phyloP scores from a whole-genome alignment of 2,888 invertebrate species.

The Dendrolimus houi region DNA sequence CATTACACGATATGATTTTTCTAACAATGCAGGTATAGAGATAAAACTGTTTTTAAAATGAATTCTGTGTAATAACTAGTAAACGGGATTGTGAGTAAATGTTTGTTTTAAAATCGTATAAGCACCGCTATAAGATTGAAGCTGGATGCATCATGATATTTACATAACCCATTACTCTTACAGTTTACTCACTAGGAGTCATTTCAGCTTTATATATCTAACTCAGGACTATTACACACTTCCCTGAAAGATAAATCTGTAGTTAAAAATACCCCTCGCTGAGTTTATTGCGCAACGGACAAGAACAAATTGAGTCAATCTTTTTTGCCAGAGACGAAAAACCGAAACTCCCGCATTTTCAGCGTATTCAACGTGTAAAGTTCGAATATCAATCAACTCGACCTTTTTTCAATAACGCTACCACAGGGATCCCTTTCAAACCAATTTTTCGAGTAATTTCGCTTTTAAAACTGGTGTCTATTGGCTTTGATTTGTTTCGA shows the following conservation, averaged over 20 bases:
- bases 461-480: slow-evolving; percentile 45
- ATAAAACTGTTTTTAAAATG: no score
- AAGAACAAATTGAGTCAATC: slow-evolving; percentile 73
- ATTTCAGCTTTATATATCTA: slow-evolving; percentile 44
- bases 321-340: slow-evolving; percentile 65
- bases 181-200: slow-evolving; percentile 29
- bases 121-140: no score
- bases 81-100: no score
- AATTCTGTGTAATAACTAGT: no score
- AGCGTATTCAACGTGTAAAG: slow-evolving; percentile 69
- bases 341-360: slow-evolving; percentile 56
- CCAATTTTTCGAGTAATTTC: slow-evolving; percentile 67
- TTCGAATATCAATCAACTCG: slow-evolving; percentile 70
- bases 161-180: slow-evolving; percentile 38
- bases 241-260: slow-evolving; percentile 57
- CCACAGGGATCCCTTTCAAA: slow-evolving; percentile 48
- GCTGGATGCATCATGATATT: slow-evolving; percentile 17
- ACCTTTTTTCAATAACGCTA: slow-evolving; percentile 71
- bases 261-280: slow-evolving; percentile 60
- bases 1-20: neutral
- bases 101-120: no score
- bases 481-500: slow-evolving; percentile 21
- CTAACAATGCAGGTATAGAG: neutral
- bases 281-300: slow-evolving; percentile 70
- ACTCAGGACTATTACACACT: slow-evolving; percentile 58